Evolutionary conservation across 1,140 invertebrate species (phyloP), one percentile per base, ranked within the genome.

Genomic region (Solen grandis): DNA sequence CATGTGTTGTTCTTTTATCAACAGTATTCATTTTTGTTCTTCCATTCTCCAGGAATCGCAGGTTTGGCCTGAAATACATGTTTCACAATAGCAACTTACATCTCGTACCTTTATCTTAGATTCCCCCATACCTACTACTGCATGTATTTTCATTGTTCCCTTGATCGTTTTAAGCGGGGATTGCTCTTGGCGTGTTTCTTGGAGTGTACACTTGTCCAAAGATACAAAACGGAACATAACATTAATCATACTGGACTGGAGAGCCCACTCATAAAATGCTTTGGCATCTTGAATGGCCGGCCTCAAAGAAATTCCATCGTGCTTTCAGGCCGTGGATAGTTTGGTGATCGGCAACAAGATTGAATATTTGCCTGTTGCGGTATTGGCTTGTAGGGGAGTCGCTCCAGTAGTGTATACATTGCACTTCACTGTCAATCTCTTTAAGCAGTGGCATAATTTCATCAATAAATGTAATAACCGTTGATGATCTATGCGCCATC

Each of bases 71-170:
- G 70, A 73, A 10, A 73, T 10, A 33, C 70, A 81, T 63, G 36
- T 25, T 22, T 73, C n/a, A 38, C 78, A 81, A 36, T 81, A 81
- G 36, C 78, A 81, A 33, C 78, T 81, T 27, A 65, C 59, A 52
- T 81, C 50, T 65, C 54, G 38, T 14, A 36, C 52, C 59, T 36
- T 16, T 5, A 78, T 22, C 16, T 27, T 60, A 29, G 27, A 60
- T n/a, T 80, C 50, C 19, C 63, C 63, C 14, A 75, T 4, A n/a
- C 78, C 68, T 31, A 74, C 59, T 33, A 84, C 83, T 50, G 77
- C 69, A 69, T 86, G 83, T 10, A 85, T 19, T 69, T 85, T 77
- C 73, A 85, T 81, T 63, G 85, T 83, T 14, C 65, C 60, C 31
- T 77, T 77, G 19, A 85, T 33, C 19, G 81, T 55, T 57, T 81